Evolutionary conservation across 2,888 invertebrate species (phyloP).

Genomic region (Tetheella fluctuosa): DNA sequence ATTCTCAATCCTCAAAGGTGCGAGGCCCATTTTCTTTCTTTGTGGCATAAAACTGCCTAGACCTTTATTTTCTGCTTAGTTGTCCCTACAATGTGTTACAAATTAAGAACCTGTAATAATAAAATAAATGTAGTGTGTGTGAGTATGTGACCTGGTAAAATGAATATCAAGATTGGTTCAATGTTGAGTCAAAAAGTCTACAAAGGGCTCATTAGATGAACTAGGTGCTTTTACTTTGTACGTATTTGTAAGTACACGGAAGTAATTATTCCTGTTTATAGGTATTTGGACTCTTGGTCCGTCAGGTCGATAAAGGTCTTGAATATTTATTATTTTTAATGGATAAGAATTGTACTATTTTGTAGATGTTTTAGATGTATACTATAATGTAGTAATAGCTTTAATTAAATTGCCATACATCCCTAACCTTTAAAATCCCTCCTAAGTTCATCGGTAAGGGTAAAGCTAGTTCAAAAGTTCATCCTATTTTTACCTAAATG

Average conservation of each 20-base stretch:
- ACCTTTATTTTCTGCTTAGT: slow-evolving; percentile 6
- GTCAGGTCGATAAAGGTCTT: too few relatives aligned
- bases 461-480: slow-evolving; percentile 49
- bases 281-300: too few relatives aligned
- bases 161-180: too few relatives aligned
- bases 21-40: neutral
- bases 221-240: neutral
- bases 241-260: too few relatives aligned
- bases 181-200: too few relatives aligned
- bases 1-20: neutral
- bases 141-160: too few relatives aligned
- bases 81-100: neutral
- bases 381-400: too few relatives aligned
- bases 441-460: slow-evolving; percentile 25
- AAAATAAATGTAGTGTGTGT: too few relatives aligned
- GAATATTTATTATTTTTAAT: too few relatives aligned
- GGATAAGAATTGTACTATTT: too few relatives aligned
- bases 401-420: neutral
- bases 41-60: neutral
- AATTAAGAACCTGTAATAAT: neutral
- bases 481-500: slow-evolving; percentile 57
- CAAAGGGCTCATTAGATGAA: neutral
- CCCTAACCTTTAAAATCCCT: slow-evolving; percentile 14
- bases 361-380: too few relatives aligned
- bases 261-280: too few relatives aligned